Conservation (phyloP, 2,797 vertebrate species). For the Euthynnus affinis region DNA sequence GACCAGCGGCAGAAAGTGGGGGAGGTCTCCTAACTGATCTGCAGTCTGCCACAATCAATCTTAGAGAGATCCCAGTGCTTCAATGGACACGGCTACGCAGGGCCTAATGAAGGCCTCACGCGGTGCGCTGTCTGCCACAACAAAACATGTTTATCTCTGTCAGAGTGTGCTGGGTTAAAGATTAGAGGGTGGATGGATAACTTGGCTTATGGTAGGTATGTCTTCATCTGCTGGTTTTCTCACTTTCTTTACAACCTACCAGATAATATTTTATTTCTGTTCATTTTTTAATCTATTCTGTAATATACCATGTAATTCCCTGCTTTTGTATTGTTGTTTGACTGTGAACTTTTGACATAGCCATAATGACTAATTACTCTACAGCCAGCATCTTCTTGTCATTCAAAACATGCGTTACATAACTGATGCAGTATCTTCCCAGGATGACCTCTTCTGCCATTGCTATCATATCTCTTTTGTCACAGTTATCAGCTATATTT, state of each 20-base stretch:
- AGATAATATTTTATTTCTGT: background rate
- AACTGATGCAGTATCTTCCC: slow-evolving; percentile 50
- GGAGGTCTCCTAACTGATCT: slow-evolving; percentile 75
- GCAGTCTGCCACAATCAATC: slow-evolving; percentile 77
- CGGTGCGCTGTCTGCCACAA: slow-evolving; percentile 55
- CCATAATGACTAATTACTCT: slow-evolving; percentile 47
- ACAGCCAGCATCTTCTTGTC: slow-evolving; percentile 36
- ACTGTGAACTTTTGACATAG: slow-evolving; percentile 51
- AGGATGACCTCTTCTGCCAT: slow-evolving; percentile 16
- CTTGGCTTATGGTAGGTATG: slow-evolving; percentile 20
- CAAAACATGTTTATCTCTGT: slow-evolving; percentile 74
- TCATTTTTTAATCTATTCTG: background rate
- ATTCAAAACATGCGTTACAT: slow-evolving; percentile 36
- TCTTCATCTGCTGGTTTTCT: slow-evolving; percentile 31
- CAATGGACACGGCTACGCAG: slow-evolving; percentile 66
- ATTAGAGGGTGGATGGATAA: slow-evolving; percentile 54
- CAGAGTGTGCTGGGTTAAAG: slow-evolving; percentile 52
- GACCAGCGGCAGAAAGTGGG: slow-evolving; percentile 62
- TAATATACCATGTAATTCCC: background rate
- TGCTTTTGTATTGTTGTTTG: slow-evolving; percentile 36
- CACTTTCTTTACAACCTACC: slow-evolving; percentile 16
- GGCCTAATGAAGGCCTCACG: slow-evolving; percentile 76
- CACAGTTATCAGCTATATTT: slow-evolving; percentile 18
- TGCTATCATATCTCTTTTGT: background rate
- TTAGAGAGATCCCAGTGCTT: slow-evolving; percentile 71